phyloP scores from a whole-genome alignment of 2,113 vertebrate species.

The Chitala chitala region DNA sequence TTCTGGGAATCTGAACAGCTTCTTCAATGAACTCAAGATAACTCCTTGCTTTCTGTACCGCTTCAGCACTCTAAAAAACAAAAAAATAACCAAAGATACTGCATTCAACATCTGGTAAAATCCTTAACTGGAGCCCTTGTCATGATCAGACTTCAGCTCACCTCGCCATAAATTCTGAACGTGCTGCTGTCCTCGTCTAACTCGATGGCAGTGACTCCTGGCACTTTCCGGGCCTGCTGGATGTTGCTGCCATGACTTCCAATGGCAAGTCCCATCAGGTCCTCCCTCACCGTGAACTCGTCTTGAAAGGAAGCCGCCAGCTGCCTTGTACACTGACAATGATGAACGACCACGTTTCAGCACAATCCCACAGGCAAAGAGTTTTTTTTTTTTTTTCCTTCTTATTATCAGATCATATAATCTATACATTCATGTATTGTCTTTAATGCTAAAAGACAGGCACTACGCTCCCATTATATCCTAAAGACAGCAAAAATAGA shows the following conservation, averaged over 20 bases:
- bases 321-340: constrained; percentile 74
- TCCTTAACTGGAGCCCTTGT: background rate
- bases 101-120: background rate
- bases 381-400: background rate
- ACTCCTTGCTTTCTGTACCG: constrained; percentile 76
- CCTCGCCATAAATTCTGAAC: constrained; percentile 86
- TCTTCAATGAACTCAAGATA: constrained; percentile 82
- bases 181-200: constrained; percentile 81
- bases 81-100: background rate
- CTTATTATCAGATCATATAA: background rate
- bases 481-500: too few species aligned
- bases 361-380: background rate
- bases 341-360: background rate
- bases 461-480: too few species aligned
- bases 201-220: constrained; percentile 80
- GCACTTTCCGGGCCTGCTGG: constrained; percentile 81
- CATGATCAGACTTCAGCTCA: constrained; percentile 33
- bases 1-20: constrained; percentile 80
- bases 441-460: too few species aligned
- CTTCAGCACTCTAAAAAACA: constrained; percentile 67
- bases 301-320: constrained; percentile 84
- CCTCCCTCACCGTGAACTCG: constrained; percentile 76
- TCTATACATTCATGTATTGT: too few species aligned
- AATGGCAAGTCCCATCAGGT: constrained; percentile 84
- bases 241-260: constrained; percentile 87